Evolutionary conservation across 2,888 invertebrate genomes (phyloP), one percentile per base, ranked within the genome.

Genomic region (Polymixis lichenea): DNA sequence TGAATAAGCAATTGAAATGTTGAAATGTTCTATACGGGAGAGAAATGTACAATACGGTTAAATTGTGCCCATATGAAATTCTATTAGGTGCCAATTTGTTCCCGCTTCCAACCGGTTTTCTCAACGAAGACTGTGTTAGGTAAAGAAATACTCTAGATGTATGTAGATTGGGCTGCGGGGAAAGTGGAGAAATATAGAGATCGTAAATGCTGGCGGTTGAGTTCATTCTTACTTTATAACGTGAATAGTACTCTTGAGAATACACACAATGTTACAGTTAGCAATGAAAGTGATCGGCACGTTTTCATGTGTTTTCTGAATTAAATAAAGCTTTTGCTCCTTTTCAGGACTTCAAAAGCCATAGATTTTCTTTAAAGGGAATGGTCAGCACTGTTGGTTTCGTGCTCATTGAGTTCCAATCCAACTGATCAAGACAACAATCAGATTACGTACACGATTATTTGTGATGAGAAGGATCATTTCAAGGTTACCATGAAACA

Each of bases 51-150:
- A 78, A 64, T 73, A 73, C 67, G 73, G 86, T 83, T 83, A 78
- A 83, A 86, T 86, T 83, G 86, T 86, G 83, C 79, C 83, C 83
- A 86, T 86, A 83, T 83, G 83, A 86, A 83, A 83, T 85, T 83
- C 83, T 86, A 86, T 83, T 82, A 85, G 82, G 82, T 86, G 86
- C 78, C 83, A 86, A 86, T 83, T 83, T 83, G 86, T 86, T 73
- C 83, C 25, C 60, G 58, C 64, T 70, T 51, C 78, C 49, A 71
- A 69, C 66, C 86, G 68, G 78, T 73, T 83, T 73, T 61, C 83
- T 78, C 86, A 11, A 19, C 72, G 77, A 78, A 85, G 78, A 83
- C 83, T 86, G 64, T 83, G 71, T 85, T 85, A 77, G 70, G 86
- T 83, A 71, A 82, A 85, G 82, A 85, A 82, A 86, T 85, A 78